phyloP scores from a whole-genome alignment of 2,797 vertebrate genomes.

The Gobio occitaniae region DNA sequence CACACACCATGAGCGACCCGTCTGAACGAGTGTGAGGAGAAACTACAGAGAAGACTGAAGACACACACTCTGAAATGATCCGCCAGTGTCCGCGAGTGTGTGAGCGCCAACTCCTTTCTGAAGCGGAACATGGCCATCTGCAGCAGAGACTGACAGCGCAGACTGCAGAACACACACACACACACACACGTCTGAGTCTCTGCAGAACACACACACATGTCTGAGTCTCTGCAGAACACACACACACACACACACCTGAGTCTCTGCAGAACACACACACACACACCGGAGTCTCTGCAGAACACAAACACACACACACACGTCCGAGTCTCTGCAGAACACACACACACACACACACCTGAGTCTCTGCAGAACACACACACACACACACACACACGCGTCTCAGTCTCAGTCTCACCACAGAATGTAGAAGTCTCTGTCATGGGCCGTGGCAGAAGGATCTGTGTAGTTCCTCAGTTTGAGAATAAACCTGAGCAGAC shows the following conservation, averaged over 20 bases:
- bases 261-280: too few species aligned
- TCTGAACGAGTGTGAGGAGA: not conserved
- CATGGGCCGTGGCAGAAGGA: slow-evolving; percentile 74
- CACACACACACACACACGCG: too few species aligned
- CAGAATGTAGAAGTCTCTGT: slow-evolving; percentile 88
- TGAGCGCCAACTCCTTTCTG: slow-evolving; percentile 88
- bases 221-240: not conserved
- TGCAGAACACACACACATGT: not conserved
- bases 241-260: too few species aligned
- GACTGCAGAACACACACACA: slow-evolving; percentile 71
- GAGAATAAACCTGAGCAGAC: slow-evolving; percentile 81
- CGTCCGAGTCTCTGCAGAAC: too few species aligned
- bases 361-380: too few species aligned
- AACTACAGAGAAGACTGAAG: not conserved
- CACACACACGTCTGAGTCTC: too few species aligned
- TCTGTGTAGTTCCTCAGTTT: slow-evolving; percentile 86
- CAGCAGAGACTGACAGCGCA: slow-evolving; percentile 92
- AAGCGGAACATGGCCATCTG: slow-evolving; percentile 94
- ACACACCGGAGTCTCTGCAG: not conserved
- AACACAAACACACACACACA: not conserved
- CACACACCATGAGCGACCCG: not conserved
- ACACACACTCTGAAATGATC: slow-evolving; percentile 88
- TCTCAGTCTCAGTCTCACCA: slow-evolving; percentile 77
- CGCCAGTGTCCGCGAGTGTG: slow-evolving; percentile 89
- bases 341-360: not conserved